These are phyloP conservation scores for Rapana venosa DNA, from an alignment of 2,888 invertebrate species.

Conservation along the genomic window DNA sequence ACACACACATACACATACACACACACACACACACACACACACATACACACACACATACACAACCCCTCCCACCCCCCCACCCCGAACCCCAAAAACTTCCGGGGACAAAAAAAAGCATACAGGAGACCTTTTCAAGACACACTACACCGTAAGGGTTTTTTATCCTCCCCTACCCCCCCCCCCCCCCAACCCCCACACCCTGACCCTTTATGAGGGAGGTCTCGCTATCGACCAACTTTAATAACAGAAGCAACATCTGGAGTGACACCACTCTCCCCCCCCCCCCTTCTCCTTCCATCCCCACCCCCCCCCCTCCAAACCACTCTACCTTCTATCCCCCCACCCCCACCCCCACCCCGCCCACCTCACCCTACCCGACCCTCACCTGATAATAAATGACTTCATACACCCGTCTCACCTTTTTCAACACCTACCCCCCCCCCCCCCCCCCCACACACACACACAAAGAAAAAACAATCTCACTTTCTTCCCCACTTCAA, in stretches of 20 bases:
- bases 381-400: too few species aligned
- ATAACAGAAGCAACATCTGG: constrained; percentile 9
- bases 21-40: constrained; percentile 6
- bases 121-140: neutral
- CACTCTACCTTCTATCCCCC: too few species aligned
- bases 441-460: too few species aligned
- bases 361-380: too few species aligned
- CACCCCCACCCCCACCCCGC: too few species aligned
- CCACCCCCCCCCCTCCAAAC: too few species aligned
- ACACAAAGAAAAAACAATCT: too few species aligned
- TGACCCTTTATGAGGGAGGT: neutral
- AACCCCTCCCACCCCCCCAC: neutral
- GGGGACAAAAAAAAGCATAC: neutral
- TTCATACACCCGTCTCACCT: too few species aligned
- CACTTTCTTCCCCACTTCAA: neutral
- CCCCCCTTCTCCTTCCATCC: too few species aligned
- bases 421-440: neutral
- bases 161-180: neutral
- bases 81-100: neutral
- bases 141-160: too few species aligned
- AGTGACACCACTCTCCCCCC: neutral
- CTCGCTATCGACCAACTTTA: neutral
- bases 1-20: neutral
- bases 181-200: neutral
- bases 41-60: constrained; percentile 2